Percentiles rank a stretch among this genome's conserved stretches.
phyloP scores from a whole-genome alignment of 2,888 invertebrate genomes.

The Amphipyra tragopoginis region DNA sequence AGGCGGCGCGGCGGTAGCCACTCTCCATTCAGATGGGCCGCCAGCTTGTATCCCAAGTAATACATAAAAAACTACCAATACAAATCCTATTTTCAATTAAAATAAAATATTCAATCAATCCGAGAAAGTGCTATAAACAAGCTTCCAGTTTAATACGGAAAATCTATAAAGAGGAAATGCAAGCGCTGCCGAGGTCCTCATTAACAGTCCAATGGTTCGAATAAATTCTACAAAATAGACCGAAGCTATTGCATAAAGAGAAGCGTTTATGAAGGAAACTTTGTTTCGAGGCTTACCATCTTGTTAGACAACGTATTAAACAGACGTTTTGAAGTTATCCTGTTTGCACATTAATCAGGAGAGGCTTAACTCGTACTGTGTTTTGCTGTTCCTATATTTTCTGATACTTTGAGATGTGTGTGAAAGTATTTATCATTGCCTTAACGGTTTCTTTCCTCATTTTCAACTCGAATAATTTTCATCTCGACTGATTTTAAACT shows the following conservation, averaged over 20 bases:
- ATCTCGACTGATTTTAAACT: no score
- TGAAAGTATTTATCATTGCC: no score
- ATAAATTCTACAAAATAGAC: constrained; percentile 64
- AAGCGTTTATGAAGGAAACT: constrained; percentile 63
- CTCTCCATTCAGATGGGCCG: no score
- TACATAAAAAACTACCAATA: no score
- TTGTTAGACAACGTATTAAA: constrained; percentile 53
- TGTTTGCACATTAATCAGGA: constrained; percentile 36
- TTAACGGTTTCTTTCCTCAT: no score
- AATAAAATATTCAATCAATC: constrained; percentile 13
- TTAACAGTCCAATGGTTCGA: constrained; percentile 70
- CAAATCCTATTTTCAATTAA: constrained; percentile 16
- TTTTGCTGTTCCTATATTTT: no score
- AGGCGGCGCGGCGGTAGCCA: no score
- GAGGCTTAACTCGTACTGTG: background rate
- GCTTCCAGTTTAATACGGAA: constrained; percentile 38
- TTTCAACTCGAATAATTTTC: no score
- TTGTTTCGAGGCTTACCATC: constrained; percentile 58
- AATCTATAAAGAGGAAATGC: constrained; percentile 57
- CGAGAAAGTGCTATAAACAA: constrained; percentile 27
- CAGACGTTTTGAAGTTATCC: constrained; percentile 39
- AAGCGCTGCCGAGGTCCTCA: constrained; percentile 58
- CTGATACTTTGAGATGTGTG: no score
- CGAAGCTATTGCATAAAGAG: constrained; percentile 70
- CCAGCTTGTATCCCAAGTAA: no score